Conservation (phyloP, 2,888 invertebrate genomes). For the Malthinus flaveolus region DNA sequence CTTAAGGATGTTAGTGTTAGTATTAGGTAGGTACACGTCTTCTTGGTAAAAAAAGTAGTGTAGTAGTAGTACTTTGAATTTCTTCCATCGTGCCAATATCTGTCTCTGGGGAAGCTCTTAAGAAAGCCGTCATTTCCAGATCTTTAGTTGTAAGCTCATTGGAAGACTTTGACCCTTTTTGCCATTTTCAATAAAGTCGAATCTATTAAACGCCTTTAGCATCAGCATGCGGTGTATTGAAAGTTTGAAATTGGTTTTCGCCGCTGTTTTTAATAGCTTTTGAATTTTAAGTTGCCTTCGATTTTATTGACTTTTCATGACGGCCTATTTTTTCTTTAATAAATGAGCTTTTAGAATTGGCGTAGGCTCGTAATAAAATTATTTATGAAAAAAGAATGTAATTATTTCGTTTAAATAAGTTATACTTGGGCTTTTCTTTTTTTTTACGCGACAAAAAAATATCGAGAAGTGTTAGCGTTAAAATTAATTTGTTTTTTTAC, state of each 20-base stretch:
- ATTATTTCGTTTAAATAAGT: conserved; percentile 4
- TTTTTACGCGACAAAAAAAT: too few species aligned
- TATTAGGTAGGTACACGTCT: too few species aligned
- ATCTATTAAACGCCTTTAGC: conserved; percentile 22
- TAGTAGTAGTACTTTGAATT: neutral
- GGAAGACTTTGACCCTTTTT: conserved; percentile 18
- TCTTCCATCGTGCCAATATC: conserved; percentile 8
- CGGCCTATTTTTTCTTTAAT: conserved; percentile 20
- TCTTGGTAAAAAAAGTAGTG: too few species aligned
- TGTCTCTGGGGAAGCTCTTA: conserved; percentile 13
- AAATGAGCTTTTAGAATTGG: conserved; percentile 12
- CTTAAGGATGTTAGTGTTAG: neutral
- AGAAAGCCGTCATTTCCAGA: conserved; percentile 30
- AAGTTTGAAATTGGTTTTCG: conserved; percentile 30
- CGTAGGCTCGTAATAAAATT: conserved; percentile 3
- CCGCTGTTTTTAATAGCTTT: conserved; percentile 28
- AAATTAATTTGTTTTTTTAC: too few species aligned
- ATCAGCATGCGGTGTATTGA: conserved; percentile 20
- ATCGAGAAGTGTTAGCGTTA: too few species aligned
- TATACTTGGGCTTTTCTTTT: too few species aligned
- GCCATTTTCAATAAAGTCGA: neutral
- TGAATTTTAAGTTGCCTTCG: conserved; percentile 26
- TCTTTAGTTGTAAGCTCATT: conserved; percentile 15
- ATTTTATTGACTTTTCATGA: conserved; percentile 25
- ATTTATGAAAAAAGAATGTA: conserved; percentile 2